Evolutionary conservation across 2,113 vertebrate genomes (phyloP).

Genomic region (Gasterosteus aculeatus): DNA sequence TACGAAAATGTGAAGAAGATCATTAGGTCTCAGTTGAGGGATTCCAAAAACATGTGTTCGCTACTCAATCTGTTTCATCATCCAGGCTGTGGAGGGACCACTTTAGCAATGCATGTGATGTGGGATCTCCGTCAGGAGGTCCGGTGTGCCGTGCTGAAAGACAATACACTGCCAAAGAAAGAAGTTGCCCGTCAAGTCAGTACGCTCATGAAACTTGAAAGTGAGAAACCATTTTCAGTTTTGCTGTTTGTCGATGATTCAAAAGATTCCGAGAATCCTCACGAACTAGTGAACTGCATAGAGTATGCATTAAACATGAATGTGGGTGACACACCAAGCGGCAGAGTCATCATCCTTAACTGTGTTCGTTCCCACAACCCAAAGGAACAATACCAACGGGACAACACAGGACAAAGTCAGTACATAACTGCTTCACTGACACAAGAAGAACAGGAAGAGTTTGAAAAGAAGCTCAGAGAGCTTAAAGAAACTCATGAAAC

Average conservation of each 20-base stretch:
- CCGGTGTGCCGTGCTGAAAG: conserved; percentile 68
- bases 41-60: conserved; percentile 26
- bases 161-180: conserved; percentile 45
- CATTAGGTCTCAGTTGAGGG: conserved; percentile 53
- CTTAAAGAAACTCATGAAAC: conserved; percentile 65
- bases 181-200: conserved; percentile 63
- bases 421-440: conserved; percentile 56
- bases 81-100: conserved; percentile 73
- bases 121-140: conserved; percentile 70
- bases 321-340: conserved; percentile 19
- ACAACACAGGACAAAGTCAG: conserved; percentile 12
- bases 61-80: conserved; percentile 69
- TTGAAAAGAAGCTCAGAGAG: conserved; percentile 65
- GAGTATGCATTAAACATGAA: conserved; percentile 13
- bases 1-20: conserved; percentile 48
- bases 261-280: conserved; percentile 34
- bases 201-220: conserved; percentile 58
- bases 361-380: conserved; percentile 65
- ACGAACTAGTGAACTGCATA: neutral
- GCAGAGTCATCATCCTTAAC: conserved; percentile 57
- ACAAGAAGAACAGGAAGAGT: conserved; percentile 52
- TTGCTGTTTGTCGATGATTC: conserved; percentile 68
- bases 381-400: neutral
- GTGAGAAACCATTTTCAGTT: conserved; percentile 33
- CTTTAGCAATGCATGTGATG: conserved; percentile 74